Evolutionary conservation across 2,888 invertebrate genomes (phyloP).

Genomic region (Xestia c-nigrum): DNA sequence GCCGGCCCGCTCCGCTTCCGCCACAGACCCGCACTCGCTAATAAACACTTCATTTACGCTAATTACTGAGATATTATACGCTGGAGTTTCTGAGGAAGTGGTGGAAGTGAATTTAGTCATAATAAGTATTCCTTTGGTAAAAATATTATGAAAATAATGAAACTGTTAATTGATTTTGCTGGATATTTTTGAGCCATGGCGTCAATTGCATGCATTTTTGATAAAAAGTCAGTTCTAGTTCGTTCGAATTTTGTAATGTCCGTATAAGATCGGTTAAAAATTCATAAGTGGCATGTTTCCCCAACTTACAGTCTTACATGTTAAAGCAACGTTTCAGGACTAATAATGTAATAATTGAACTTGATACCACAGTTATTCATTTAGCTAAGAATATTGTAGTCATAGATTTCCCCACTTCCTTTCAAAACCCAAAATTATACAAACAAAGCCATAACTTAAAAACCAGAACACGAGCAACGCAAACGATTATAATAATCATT

Average conservation of each 20-base stretch:
- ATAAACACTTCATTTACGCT: constrained; percentile 44
- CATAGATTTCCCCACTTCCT: constrained; percentile 13
- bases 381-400: neutral
- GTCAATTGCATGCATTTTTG: neutral
- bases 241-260: neutral
- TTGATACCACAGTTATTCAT: neutral
- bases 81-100: constrained; percentile 28
- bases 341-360: neutral
- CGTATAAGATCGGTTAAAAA: neutral
- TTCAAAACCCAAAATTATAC: constrained; percentile 8
- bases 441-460: constrained; percentile 40
- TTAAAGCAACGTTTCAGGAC: neutral
- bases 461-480: constrained; percentile 38
- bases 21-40: constrained; percentile 65
- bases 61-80: constrained; percentile 34
- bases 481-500: constrained; percentile 48
- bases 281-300: neutral
- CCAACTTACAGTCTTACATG: neutral
- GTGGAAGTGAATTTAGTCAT: constrained; percentile 11
- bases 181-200: neutral
- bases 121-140: neutral
- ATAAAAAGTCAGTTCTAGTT: neutral
- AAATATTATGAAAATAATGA: neutral
- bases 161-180: neutral
- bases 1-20: constrained; percentile 64